Percentiles rank a stretch among this genome's conserved stretches.
Evolutionary conservation across 2,113 vertebrate species (phyloP).

Genomic region (Scomber japonicus): DNA sequence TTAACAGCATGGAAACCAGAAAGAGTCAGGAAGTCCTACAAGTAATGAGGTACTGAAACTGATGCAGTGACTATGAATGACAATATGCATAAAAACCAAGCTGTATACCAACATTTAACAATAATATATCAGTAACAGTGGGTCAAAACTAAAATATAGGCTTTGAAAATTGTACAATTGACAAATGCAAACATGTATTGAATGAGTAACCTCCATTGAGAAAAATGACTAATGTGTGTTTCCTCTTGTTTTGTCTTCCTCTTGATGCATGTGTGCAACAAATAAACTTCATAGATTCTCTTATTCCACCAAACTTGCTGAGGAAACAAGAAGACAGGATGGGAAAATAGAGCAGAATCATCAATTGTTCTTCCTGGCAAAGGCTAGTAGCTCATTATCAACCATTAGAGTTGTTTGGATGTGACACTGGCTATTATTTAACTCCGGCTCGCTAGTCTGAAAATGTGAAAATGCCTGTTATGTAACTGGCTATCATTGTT

Average conservation of each 20-base stretch:
- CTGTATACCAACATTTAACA: no score
- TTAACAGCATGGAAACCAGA: no score
- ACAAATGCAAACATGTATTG: not conserved
- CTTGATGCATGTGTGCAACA: not conserved
- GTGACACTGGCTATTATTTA: slow-evolving; percentile 43
- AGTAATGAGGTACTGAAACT: no score
- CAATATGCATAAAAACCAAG: no score
- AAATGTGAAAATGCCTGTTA: slow-evolving; percentile 49
- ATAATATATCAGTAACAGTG: no score
- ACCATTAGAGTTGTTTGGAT: slow-evolving; percentile 43
- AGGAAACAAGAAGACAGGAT: slow-evolving; percentile 18
- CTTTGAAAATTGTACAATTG: not conserved
- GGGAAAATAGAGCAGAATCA: slow-evolving; percentile 47
- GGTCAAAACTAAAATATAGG: no score
- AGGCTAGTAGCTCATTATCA: slow-evolving; percentile 40
- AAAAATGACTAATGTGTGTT: not conserved
- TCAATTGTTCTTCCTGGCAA: slow-evolving; percentile 52
- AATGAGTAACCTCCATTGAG: not conserved
- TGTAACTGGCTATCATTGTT: slow-evolving; percentile 33
- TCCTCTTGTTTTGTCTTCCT: not conserved
- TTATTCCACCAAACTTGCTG: not conserved
- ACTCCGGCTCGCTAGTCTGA: slow-evolving; percentile 19
- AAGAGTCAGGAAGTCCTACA: no score
- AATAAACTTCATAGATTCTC: no score
- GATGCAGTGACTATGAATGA: no score